These are phyloP conservation scores for Passer domesticus DNA, from an alignment of 2,113 vertebrate genomes.

Conservation along the genomic window DNA sequence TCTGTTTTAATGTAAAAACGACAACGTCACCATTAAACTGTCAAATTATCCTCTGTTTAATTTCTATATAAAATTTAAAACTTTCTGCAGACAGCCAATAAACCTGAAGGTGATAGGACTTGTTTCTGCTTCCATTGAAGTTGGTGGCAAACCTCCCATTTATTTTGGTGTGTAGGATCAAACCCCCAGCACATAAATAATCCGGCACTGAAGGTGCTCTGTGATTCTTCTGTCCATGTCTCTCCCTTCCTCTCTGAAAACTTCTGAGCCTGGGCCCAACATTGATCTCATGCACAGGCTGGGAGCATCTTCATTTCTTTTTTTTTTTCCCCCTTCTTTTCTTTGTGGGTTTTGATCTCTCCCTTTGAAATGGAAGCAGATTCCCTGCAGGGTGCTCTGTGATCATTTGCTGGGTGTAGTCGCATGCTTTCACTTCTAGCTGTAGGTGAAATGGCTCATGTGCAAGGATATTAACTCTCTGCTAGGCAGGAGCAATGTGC, in stretches of 20 bases:
- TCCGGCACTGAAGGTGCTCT: neutral
- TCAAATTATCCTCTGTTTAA: slow-evolving; percentile 47
- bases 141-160: slow-evolving; percentile 52
- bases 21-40: neutral
- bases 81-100: slow-evolving; percentile 20
- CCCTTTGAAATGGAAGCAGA: slow-evolving; percentile 64
- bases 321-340: neutral
- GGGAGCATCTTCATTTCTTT: neutral
- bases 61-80: slow-evolving; percentile 34
- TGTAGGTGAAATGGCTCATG: slow-evolving; percentile 62
- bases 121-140: slow-evolving; percentile 50
- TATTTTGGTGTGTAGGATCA: slow-evolving; percentile 47
- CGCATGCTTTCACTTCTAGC: slow-evolving; percentile 61
- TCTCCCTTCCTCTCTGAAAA: slow-evolving; percentile 23
- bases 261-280: slow-evolving; percentile 44
- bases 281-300: slow-evolving; percentile 43
- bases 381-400: slow-evolving; percentile 60
- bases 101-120: slow-evolving; percentile 45
- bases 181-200: slow-evolving; percentile 53
- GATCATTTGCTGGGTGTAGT: slow-evolving; percentile 61
- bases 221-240: neutral
- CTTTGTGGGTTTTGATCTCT: slow-evolving; percentile 60
- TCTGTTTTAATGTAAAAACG: slow-evolving; percentile 32
- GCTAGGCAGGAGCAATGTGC: neutral
- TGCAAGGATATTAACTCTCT: slow-evolving; percentile 62